These are phyloP conservation scores for Stercorarius parasiticus DNA, from an alignment of 2,113 vertebrate genomes.

Conservation along the genomic window DNA sequence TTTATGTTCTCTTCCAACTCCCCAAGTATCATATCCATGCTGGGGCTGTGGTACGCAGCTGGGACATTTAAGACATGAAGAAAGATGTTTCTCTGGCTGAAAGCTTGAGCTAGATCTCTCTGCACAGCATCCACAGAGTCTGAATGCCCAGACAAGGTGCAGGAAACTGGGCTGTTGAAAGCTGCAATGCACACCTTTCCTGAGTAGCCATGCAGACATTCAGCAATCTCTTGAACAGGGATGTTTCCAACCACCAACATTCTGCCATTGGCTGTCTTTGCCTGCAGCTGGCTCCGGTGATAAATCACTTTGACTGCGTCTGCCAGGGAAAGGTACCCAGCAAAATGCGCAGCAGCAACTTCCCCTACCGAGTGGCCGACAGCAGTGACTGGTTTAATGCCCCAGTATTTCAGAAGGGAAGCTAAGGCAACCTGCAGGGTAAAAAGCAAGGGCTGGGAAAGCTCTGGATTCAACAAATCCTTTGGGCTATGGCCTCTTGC, in stretches of 20 bases:
- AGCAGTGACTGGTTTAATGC: conserved; percentile 71
- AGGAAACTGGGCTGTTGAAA: conserved; percentile 83
- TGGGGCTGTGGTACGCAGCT: conserved; percentile 83
- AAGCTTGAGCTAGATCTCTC: conserved; percentile 64
- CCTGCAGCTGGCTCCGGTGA: conserved; percentile 80
- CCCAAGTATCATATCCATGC: conserved; percentile 81
- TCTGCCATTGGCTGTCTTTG: conserved; percentile 74
- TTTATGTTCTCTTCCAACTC: conserved; percentile 69
- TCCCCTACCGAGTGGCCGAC: conserved; percentile 86
- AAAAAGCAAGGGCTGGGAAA: conserved; percentile 83
- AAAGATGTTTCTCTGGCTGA: conserved; percentile 74
- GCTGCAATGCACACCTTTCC: conserved; percentile 81
- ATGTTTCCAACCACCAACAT: conserved; percentile 86
- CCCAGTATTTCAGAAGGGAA: conserved; percentile 81
- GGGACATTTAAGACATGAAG: conserved; percentile 78
- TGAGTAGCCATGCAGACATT: conserved; percentile 56
- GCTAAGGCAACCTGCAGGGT: conserved; percentile 80
- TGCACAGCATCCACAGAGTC: conserved; percentile 68
- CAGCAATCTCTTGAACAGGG: conserved; percentile 70
- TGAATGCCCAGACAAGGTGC: conserved; percentile 82
- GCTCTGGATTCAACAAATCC: conserved; percentile 69
- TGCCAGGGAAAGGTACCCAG: conserved; percentile 82
- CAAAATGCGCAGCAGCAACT: conserved; percentile 83
- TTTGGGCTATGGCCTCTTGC: conserved; percentile 43
- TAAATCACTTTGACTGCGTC: conserved; percentile 84